These are phyloP conservation scores for Zaprionus taronus DNA, from an alignment of 1,140 invertebrate genomes.

Conservation along the genomic window DNA sequence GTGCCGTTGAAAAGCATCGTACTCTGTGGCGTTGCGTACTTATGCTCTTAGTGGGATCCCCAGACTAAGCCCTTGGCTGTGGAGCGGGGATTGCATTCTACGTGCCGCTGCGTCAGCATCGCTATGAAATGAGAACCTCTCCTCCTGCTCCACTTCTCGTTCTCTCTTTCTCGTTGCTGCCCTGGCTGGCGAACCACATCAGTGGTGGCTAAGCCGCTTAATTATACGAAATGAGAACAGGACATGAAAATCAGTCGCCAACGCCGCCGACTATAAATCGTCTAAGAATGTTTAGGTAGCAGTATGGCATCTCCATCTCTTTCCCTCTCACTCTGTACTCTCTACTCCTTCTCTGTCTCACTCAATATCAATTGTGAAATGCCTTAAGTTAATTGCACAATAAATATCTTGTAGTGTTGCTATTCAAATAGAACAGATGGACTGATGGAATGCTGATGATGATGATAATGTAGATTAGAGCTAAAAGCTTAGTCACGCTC, in stretches of 20 bases:
- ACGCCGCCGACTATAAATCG: not conserved
- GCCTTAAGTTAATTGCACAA: conserved; percentile 1
- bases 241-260: not conserved
- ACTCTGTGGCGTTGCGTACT: not conserved
- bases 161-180: not conserved
- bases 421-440: not conserved
- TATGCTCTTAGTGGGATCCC: conserved; percentile 1
- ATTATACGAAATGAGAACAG: conserved; percentile 19
- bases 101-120: conserved; percentile 14
- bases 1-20: not conserved
- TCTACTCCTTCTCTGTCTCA: not conserved
- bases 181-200: conserved; percentile 1
- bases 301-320: not conserved
- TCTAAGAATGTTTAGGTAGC: not conserved
- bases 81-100: conserved; percentile 14
- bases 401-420: not conserved
- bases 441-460: not conserved
- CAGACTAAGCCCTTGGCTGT: conserved; percentile 14
- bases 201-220: conserved; percentile 12
- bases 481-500: not conserved
- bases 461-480: not conserved
- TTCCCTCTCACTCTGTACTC: not conserved
- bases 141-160: too few relatives aligned
- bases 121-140: not conserved
- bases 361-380: not conserved